Percentiles rank a stretch among this genome's conserved stretches.
Conservation (phyloP, 1,140 invertebrate genomes). For the Piezodorus guildinii region DNA sequence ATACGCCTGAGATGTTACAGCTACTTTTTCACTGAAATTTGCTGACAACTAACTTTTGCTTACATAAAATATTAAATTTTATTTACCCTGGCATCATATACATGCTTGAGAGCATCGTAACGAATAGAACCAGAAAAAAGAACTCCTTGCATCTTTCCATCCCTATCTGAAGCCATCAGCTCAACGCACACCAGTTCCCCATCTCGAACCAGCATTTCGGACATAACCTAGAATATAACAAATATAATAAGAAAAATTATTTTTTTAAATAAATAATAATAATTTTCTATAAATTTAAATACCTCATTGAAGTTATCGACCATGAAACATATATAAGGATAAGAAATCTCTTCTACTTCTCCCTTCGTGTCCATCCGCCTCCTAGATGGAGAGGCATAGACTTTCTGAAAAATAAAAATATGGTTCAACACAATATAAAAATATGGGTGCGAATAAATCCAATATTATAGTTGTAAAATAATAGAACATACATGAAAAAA, state of each 20-base stretch:
- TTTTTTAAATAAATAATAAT: background rate
- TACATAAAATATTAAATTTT: background rate
- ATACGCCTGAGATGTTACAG: no score
- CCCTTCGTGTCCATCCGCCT: constrained; percentile 96
- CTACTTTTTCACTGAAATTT: no score
- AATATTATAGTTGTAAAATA: no score
- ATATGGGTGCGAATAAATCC: no score
- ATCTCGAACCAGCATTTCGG: constrained; percentile 88
- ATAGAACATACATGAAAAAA: no score
- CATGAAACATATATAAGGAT: constrained; percentile 97
- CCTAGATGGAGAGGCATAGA: constrained; percentile 92
- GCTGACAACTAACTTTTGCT: no score
- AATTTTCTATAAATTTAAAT: constrained; percentile 19
- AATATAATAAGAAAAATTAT: background rate
- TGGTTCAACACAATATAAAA: background rate
- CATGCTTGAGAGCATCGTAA: constrained; percentile 91
- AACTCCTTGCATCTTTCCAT: constrained; percentile 73
- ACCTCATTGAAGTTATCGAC: constrained; percentile 99
- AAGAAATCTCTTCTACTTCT: constrained; percentile 95
- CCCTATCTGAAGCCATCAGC: constrained; percentile 78
- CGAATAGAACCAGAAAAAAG: constrained; percentile 94
- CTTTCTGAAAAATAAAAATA: constrained; percentile 42
- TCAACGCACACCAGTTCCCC: constrained; percentile 98
- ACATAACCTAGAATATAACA: constrained; percentile 57
- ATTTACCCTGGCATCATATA: constrained; percentile 89